Evolutionary conservation across 2,888 invertebrate species (phyloP), one percentile per base, ranked within the genome.

Genomic region (Cotesia congregata): DNA sequence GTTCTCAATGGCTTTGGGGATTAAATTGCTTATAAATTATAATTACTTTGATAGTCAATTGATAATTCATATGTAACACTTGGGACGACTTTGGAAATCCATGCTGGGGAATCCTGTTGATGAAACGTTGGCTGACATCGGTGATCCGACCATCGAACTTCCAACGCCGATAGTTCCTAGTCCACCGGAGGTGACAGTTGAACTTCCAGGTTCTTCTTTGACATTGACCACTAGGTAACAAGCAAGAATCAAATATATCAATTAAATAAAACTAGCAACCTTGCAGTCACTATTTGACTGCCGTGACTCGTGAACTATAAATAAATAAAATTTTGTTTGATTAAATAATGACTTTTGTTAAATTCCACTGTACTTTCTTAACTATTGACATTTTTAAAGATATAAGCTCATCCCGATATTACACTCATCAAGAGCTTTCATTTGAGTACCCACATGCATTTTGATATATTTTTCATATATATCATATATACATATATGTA

Each of bases 121-220:
- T 15, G 89, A 85, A 59, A 89, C 87, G 41, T 85, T 83, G 64
- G 88, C 79, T 0, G 88, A 79, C 41, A 85, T 81, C 76, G 86
- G 77, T 38, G 86, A 81, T 12, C 86, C 85, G 80, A 88, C 85
- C 83, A 88, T 86, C 61, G 85, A 84, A 40, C 86, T 82, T 7
- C 85, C 82, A 15, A 88, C 83, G 6, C 86, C 85, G 59, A 87
- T 83, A 5, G 84, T 82, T 9, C 83, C 83, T 38, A 85, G 83
- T 67, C 85, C 82, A 72, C 84, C 82, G 15, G 86, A 83, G 9
- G 86, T 84, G 9, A 85, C 85, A 9, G 84, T 81, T 5, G 86
- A 84, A 71, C 82, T 85, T 6, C 87, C 86, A 4, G 89, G 88
- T 41, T 89, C 89, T 50, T 89, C 89, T 79, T 89, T 89, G 17